These are phyloP conservation scores for Caretta caretta DNA, from an alignment of 2,113 vertebrate genomes.

Conservation along the genomic window DNA sequence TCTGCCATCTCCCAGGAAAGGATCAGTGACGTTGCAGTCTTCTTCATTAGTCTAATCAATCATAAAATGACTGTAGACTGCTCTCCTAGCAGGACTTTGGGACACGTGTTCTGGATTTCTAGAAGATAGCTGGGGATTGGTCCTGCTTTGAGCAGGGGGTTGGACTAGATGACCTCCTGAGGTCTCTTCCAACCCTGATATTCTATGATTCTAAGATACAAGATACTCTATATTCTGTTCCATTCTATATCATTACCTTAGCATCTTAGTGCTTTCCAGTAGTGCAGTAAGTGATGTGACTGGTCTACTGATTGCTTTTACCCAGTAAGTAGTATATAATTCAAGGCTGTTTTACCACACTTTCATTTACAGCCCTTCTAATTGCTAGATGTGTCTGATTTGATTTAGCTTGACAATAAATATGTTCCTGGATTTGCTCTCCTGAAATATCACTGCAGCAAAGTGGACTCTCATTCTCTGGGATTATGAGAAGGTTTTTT, in stretches of 20 bases:
- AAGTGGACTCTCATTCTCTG: neutral
- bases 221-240: too few species aligned
- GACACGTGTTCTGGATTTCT: fast-evolving
- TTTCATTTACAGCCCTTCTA: neutral
- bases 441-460: neutral
- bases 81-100: neutral
- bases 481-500: neutral
- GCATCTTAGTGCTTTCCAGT: neutral
- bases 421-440: fast-evolving
- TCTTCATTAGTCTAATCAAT: neutral
- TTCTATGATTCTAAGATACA: too few species aligned
- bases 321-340: neutral
- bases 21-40: neutral
- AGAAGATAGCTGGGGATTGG: neutral
- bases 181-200: too few species aligned
- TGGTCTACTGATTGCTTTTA: neutral
- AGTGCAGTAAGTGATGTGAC: neutral
- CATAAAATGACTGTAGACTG: fast-evolving
- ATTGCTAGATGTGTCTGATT: neutral
- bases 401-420: neutral
- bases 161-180: too few species aligned
- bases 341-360: neutral
- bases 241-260: fast-evolving
- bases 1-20: fast-evolving
- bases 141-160: too few species aligned